Conservation (phyloP, 2,888 invertebrate species). For the Gryllus longicercus region DNA sequence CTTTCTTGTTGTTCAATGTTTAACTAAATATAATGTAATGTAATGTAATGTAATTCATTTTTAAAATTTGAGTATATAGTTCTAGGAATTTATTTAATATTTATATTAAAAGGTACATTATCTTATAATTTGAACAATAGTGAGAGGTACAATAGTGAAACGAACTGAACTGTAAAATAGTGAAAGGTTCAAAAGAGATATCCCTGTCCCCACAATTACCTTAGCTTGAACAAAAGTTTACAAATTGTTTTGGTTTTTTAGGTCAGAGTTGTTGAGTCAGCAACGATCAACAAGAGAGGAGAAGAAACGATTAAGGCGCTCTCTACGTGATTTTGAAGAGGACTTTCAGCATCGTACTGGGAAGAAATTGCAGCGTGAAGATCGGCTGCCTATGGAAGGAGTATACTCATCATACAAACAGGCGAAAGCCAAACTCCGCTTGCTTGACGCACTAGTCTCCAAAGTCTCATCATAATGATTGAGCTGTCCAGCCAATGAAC, state of each 20-base stretch:
- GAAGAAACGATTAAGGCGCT: conserved; percentile 74
- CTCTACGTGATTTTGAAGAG: conserved; percentile 81
- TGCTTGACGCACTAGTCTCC: conserved; percentile 83
- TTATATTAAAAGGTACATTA: too few relatives aligned
- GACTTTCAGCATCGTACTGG: conserved; percentile 78
- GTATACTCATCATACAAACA: conserved; percentile 80
- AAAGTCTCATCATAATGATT: conserved; percentile 55
- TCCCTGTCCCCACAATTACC: too few relatives aligned
- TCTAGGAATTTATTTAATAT: too few relatives aligned
- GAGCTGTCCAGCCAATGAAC: not conserved
- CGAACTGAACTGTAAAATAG: too few relatives aligned
- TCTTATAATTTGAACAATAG: too few relatives aligned
- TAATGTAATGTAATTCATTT: too few relatives aligned
- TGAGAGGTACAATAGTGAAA: too few relatives aligned
- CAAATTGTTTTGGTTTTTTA: conserved; percentile 23
- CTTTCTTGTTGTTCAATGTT: too few relatives aligned
- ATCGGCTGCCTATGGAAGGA: conserved; percentile 75
- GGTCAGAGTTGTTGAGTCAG: conserved; percentile 65
- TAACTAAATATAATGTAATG: too few relatives aligned
- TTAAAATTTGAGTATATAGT: too few relatives aligned
- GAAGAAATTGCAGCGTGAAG: conserved; percentile 80
- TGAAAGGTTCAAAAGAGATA: too few relatives aligned
- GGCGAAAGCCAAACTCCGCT: conserved; percentile 81
- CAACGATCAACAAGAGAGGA: conserved; percentile 67
- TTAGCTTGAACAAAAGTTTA: too few relatives aligned